phyloP scores from a whole-genome alignment of 2,797 vertebrate genomes.

The Novumbra hubbsi region DNA sequence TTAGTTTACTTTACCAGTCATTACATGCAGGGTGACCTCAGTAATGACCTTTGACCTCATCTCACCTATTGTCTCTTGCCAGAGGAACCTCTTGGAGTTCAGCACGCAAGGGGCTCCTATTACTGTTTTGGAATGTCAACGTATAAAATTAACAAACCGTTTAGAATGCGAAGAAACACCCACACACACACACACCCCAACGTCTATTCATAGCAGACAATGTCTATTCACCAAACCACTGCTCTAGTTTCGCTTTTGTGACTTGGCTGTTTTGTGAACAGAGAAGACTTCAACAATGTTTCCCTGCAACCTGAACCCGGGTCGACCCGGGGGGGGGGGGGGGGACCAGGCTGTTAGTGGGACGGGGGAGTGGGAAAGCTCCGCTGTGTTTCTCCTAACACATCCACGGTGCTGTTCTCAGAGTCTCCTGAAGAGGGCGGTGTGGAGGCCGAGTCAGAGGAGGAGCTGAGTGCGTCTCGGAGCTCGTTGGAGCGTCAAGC shows the following conservation, averaged over 20 bases:
- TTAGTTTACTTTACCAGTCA: neutral
- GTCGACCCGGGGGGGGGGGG: neutral
- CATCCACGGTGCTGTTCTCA: constrained; percentile 53
- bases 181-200: too few species aligned
- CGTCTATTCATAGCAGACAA: neutral
- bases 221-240: neutral
- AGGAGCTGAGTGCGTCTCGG: constrained; percentile 86
- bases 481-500: constrained; percentile 90
- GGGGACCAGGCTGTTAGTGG: neutral
- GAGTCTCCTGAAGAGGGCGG: constrained; percentile 83
- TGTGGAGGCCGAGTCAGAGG: constrained; percentile 88
- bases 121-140: neutral
- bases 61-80: neutral
- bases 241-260: neutral
- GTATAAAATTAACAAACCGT: neutral
- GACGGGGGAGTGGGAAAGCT: too few species aligned
- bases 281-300: neutral
- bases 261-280: neutral
- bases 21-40: neutral
- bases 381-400: too few species aligned
- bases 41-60: neutral
- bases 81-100: neutral
- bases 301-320: neutral
- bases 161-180: neutral
- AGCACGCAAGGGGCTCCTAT: neutral